A percentile compares a stretch with the other conserved stretches of the same genome.
phyloP scores from a whole-genome alignment of 2,888 invertebrate species.

The Priocnemis perturbator region DNA sequence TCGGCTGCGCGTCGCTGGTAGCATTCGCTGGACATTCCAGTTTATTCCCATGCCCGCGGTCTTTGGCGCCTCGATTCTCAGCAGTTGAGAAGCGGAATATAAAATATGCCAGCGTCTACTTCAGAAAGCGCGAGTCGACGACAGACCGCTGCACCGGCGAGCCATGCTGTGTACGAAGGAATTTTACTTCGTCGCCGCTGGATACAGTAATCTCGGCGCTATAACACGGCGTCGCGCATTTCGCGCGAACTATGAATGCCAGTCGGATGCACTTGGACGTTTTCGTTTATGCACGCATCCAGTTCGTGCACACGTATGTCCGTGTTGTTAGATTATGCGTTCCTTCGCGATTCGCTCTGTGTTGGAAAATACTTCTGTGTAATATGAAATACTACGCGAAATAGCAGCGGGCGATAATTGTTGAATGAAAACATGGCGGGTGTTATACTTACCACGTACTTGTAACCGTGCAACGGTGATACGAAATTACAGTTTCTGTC shows the following conservation, averaged over 20 bases:
- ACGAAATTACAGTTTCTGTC: no score
- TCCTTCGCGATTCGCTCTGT: background rate
- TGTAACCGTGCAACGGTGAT: no score
- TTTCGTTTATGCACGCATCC: slow-evolving; percentile 5
- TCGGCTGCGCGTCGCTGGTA: no score
- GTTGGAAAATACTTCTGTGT: no score
- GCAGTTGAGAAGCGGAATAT: slow-evolving; percentile 10
- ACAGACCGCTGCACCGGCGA: background rate
- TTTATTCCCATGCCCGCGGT: slow-evolving; percentile 22
- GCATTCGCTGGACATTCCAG: slow-evolving; percentile 25
- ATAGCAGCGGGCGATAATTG: no score
- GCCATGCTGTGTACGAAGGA: slow-evolving; percentile 18
- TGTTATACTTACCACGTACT: no score
- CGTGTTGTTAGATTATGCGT: background rate
- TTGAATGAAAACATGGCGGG: no score
- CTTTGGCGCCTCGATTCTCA: slow-evolving; percentile 39
- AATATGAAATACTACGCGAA: no score
- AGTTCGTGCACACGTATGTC: background rate
- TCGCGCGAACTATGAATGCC: slow-evolving; percentile 11
- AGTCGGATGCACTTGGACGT: background rate
- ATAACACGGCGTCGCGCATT: slow-evolving; percentile 6
- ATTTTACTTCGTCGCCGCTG: slow-evolving; percentile 21
- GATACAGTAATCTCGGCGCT: background rate
- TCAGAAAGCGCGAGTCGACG: slow-evolving; percentile 23
- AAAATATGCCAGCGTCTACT: slow-evolving; percentile 26